Percentiles rank a stretch among this genome's conserved stretches.
Conservation (phyloP, 1,140 invertebrate species). For the Drosophila truncata region DNA sequence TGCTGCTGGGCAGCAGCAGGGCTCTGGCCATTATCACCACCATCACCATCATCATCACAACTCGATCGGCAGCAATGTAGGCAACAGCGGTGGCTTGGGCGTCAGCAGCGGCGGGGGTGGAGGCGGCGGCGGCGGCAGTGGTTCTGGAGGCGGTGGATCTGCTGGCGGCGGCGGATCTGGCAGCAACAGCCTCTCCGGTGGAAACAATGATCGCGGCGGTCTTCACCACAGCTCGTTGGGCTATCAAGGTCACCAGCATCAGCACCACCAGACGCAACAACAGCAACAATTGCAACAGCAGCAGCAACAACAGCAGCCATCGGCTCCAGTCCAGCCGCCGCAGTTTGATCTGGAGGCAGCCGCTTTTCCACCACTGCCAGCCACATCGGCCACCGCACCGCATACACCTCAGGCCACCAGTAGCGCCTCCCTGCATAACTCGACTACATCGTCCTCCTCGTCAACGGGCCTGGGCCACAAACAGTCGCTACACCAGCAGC, state of each 20-base stretch:
- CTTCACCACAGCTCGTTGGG: slow-evolving; percentile 61
- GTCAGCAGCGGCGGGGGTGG: slow-evolving; percentile 46
- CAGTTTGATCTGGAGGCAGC: slow-evolving; percentile 93
- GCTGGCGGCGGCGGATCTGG: slow-evolving; percentile 37
- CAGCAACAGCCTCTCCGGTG: slow-evolving; percentile 35
- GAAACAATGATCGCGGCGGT: slow-evolving; percentile 54
- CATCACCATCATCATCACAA: slow-evolving; percentile 72
- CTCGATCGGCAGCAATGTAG: slow-evolving; percentile 74
- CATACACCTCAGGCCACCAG: slow-evolving; percentile 56
- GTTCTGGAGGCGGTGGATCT: slow-evolving; percentile 22
- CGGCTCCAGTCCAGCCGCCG: slow-evolving; percentile 81
- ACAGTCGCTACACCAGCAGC: slow-evolving; percentile 39
- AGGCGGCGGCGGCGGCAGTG: slow-evolving; percentile 15
- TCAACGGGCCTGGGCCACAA: slow-evolving; percentile 34
- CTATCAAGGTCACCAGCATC: slow-evolving; percentile 66
- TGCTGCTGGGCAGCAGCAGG: slow-evolving; percentile 56
- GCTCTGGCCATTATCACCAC: slow-evolving; percentile 59
- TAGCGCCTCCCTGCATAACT: slow-evolving; percentile 57
- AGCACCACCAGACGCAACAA: slow-evolving; percentile 64
- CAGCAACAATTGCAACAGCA: slow-evolving; percentile 77
- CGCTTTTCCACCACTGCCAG: slow-evolving; percentile 93
- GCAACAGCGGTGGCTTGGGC: slow-evolving; percentile 64
- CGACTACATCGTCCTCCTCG: slow-evolving; percentile 25
- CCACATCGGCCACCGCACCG: slow-evolving; percentile 58
- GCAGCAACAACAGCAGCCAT: slow-evolving; percentile 72